These are phyloP conservation scores for Diorhabda sublineata DNA, from an alignment of 1,140 invertebrate species.

Conservation along the genomic window DNA sequence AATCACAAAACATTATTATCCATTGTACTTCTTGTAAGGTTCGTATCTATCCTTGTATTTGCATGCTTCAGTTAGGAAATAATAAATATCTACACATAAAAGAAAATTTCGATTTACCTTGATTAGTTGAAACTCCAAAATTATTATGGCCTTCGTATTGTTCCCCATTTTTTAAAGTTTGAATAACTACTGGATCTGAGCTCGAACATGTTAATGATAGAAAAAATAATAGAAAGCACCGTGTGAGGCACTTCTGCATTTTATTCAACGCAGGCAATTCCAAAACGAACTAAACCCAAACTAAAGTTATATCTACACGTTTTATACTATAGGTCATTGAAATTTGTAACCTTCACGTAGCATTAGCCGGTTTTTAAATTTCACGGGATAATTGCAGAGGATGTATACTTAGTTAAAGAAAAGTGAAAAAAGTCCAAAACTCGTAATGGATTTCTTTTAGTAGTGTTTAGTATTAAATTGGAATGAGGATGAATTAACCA, in stretches of 20 bases:
- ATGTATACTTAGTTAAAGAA: background rate
- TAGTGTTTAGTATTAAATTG: background rate
- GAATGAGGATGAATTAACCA: background rate
- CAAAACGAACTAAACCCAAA: background rate
- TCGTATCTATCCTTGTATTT: too few relatives aligned
- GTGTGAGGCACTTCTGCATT: background rate
- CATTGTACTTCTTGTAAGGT: too few relatives aligned
- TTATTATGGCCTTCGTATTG: background rate
- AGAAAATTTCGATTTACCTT: background rate
- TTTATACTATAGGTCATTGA: slow-evolving; percentile 1
- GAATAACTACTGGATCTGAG: background rate
- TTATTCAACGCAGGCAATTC: background rate
- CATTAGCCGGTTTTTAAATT: background rate
- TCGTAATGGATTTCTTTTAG: background rate
- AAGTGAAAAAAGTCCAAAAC: background rate
- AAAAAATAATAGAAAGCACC: background rate
- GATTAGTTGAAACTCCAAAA: background rate
- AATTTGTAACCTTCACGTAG: background rate
- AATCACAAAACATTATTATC: too few relatives aligned
- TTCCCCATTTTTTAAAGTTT: background rate
- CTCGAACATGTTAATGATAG: background rate
- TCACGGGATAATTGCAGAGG: background rate
- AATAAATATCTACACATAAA: too few relatives aligned
- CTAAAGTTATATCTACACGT: background rate
- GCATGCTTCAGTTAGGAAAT: too few relatives aligned